Conservation (phyloP, 1,140 invertebrate species). For the Drosophila bifasciata region DNA sequence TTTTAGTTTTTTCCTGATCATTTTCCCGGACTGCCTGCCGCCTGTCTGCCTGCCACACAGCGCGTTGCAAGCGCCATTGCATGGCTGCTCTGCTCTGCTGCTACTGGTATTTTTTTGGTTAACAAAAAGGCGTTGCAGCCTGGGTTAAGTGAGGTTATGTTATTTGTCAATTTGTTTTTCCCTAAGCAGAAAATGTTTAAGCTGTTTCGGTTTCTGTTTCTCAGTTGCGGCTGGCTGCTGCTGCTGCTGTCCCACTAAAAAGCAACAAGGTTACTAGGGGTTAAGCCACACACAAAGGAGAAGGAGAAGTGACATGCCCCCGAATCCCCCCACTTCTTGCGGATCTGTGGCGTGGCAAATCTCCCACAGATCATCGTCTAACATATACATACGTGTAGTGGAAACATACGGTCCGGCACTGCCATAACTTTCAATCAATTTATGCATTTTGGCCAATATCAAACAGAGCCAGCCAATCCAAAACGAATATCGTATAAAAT, state of each 20-base stretch:
- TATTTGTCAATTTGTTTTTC: conserved; percentile 81
- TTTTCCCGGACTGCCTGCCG: neutral
- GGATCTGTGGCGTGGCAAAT: no score
- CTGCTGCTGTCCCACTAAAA: conserved; percentile 44
- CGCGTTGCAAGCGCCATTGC: conserved; percentile 26
- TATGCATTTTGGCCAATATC: conserved; percentile 48
- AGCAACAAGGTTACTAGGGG: conserved; percentile 73
- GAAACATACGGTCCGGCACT: conserved; percentile 25
- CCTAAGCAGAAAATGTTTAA: conserved; percentile 59
- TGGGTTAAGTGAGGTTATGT: conserved; percentile 79
- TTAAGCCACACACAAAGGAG: conserved; percentile 45
- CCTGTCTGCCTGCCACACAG: conserved; percentile 35
- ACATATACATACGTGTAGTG: conserved; percentile 7
- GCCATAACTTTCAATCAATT: conserved; percentile 77
- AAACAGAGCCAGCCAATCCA: conserved; percentile 27
- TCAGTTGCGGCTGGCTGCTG: conserved; percentile 3
- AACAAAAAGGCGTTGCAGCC: conserved; percentile 68
- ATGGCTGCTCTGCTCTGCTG: conserved; percentile 1
- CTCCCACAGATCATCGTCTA: conserved; percentile 3
- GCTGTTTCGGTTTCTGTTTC: conserved; percentile 27
- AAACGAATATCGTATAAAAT: conserved; percentile 24
- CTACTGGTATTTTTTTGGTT: conserved; percentile 52
- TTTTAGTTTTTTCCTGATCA: conserved; percentile 22
- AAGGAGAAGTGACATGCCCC: neutral
- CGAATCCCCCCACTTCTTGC: conserved; percentile 12